Conservation (phyloP, 2,113 vertebrate species). For the Triplophysa tibetana region DNA sequence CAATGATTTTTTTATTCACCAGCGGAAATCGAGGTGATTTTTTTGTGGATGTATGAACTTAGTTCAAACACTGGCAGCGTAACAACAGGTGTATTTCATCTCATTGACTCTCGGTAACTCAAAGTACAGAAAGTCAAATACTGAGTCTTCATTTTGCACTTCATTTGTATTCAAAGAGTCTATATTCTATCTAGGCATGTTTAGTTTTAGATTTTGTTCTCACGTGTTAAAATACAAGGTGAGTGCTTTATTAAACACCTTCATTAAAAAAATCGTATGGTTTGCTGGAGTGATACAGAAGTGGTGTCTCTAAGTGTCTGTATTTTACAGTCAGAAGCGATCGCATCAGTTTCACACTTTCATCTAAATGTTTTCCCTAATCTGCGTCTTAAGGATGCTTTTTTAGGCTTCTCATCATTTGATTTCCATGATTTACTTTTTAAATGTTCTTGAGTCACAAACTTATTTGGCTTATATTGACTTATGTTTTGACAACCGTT, state of each 20-base stretch:
- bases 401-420: neutral
- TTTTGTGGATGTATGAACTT: no score
- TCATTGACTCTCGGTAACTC: no score
- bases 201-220: neutral
- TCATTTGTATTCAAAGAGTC: no score
- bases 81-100: no score
- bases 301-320: neutral
- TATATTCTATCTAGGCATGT: no score
- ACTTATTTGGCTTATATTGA: neutral
- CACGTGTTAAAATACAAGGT: no score
- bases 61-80: no score
- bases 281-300: neutral
- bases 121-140: no score
- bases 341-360: constrained; percentile 12
- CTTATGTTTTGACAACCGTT: neutral
- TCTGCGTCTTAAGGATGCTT: neutral
- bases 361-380: neutral
- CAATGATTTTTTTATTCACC: no score
- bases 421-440: neutral
- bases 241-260: neutral
- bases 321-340: neutral
- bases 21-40: no score
- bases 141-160: no score
- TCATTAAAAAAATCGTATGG: neutral
- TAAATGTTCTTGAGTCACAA: neutral